Percentiles rank a stretch among this genome's conserved stretches.
Conservation (phyloP, 2,888 invertebrate species). For the Slavum lentiscoides region DNA sequence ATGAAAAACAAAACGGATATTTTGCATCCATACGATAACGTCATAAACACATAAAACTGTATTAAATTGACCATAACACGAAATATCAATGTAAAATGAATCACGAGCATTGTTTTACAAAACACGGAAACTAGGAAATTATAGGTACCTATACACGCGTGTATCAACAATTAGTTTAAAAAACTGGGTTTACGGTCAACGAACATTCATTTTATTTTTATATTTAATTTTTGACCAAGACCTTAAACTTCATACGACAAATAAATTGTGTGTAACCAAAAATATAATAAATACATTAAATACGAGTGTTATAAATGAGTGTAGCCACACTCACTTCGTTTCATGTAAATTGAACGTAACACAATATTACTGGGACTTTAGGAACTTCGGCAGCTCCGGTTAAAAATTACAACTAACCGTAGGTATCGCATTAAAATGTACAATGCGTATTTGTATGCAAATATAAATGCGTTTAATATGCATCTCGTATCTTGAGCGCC, state of each 20-base stretch:
- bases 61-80: conserved; percentile 13
- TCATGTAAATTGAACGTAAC: background rate
- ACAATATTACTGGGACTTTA: background rate
- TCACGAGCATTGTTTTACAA: background rate
- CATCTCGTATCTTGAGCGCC: conserved; percentile 10
- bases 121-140: conserved; percentile 34
- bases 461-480: conserved; percentile 18
- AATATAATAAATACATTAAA: background rate
- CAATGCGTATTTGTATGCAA: conserved; percentile 14
- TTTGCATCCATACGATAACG: background rate
- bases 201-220: background rate
- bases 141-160: background rate
- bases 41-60: conserved; percentile 6
- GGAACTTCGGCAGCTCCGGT: background rate
- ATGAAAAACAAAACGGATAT: background rate
- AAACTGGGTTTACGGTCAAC: conserved; percentile 15
- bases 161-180: conserved; percentile 18
- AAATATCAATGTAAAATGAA: conserved; percentile 9
- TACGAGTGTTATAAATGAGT: too few relatives aligned
- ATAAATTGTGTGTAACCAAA: background rate
- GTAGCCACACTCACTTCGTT: background rate
- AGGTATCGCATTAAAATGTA: conserved; percentile 4
- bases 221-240: background rate
- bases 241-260: too few relatives aligned
- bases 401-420: conserved; percentile 26